Conservation (phyloP, 2,888 invertebrate species). For the Calameuta filiformis region DNA sequence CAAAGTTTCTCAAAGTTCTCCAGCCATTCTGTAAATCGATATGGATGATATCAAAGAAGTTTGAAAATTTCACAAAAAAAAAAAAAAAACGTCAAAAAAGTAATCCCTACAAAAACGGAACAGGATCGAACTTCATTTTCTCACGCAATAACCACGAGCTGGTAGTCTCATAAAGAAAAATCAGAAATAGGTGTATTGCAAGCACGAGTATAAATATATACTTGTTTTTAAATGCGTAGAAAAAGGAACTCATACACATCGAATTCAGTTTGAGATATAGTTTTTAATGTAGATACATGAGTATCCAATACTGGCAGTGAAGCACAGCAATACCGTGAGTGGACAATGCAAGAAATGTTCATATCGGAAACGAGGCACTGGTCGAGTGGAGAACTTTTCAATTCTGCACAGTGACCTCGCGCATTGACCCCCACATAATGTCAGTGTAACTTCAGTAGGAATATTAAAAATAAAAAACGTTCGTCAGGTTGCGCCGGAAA, state of each 20-base stretch:
- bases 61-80: not conserved
- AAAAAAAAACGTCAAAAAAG: too few relatives aligned
- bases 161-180: not conserved
- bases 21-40: not conserved
- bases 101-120: too few relatives aligned
- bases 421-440: constrained; percentile 1
- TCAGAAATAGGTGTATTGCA: not conserved
- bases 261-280: not conserved
- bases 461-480: not conserved
- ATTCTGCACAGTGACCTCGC: not conserved
- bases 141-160: too few relatives aligned
- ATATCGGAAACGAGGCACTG: not conserved
- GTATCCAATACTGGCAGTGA: not conserved
- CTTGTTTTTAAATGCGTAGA: not conserved
- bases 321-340: not conserved
- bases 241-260: not conserved
- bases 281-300: not conserved
- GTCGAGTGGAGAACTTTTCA: not conserved
- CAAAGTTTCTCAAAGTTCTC: not conserved
- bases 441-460: not conserved
- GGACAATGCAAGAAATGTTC: not conserved
- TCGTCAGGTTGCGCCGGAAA: constrained; percentile 19
- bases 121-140: too few relatives aligned
- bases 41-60: not conserved
- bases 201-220: not conserved